Conservation (phyloP, 2,888 invertebrate species). For the Schizotus pectinicornis region DNA sequence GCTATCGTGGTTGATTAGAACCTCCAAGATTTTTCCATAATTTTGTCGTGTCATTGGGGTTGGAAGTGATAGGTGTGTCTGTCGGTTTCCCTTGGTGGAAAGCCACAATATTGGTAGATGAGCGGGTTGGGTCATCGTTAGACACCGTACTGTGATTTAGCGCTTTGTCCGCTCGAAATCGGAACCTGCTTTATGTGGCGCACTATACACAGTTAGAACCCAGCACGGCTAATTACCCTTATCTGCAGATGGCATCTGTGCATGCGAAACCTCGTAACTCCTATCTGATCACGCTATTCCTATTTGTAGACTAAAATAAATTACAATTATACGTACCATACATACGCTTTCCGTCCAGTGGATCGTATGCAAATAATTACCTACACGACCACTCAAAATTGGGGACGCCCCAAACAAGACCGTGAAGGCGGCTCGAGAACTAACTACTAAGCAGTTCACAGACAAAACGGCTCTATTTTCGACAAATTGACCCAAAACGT, state of each 20-base stretch:
- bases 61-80: background rate
- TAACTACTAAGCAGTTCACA: too few relatives aligned
- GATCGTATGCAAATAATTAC: conserved; percentile 22
- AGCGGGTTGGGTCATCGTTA: conserved; percentile 25
- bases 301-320: conserved; percentile 47
- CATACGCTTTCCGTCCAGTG: conserved; percentile 29
- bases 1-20: too few relatives aligned
- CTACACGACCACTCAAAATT: conserved; percentile 19
- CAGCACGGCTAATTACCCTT: conserved; percentile 46
- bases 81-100: background rate
- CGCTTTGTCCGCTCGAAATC: conserved; percentile 30
- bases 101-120: conserved; percentile 6
- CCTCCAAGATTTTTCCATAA: too few relatives aligned
- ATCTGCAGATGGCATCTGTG: conserved; percentile 47
- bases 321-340: conserved; percentile 42
- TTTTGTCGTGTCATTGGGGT: conserved; percentile 15
- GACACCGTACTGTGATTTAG: conserved; percentile 27
- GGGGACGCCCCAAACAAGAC: conserved; percentile 9
- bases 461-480: too few relatives aligned
- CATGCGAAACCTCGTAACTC: conserved; percentile 46
- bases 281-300: conserved; percentile 47
- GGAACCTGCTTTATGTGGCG: conserved; percentile 33
- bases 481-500: too few relatives aligned
- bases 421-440: too few relatives aligned
- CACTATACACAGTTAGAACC: conserved; percentile 40